Base-by-base conservation (phyloP, 2,888 invertebrate genomes). In the Microctonus brassicae region DNA sequence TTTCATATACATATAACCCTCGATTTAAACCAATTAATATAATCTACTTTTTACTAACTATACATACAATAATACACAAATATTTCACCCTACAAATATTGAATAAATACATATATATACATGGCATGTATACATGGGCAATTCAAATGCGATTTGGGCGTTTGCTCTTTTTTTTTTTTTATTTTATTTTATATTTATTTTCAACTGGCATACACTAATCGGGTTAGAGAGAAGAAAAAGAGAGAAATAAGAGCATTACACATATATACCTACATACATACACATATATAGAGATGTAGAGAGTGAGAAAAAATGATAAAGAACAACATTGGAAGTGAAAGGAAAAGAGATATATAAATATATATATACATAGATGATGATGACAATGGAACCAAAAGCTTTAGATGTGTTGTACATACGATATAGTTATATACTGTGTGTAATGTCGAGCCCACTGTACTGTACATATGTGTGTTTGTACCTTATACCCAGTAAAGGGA, bases 81-180 rank as follows among this genome's bases (percentile, higher is more conserved):
- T 17, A 47, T 47, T 47, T 47, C 17, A n/a, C 57, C n/a, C 26
- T 24, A 24, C 13, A 3, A 13, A 57, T 57, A 57, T 29, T 26
- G 26, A 29, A 34, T 58, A 20, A 33, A 58, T 33, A 33, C 34
- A 58, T 58, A 26, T 68, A 70, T 65, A 75, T 55, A 75, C 62
- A 73, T 65, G 52, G 72, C 47, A 69, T 64, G 70, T 57, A 86
- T 86, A 85, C 82, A 83, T 81, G 84, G 87, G 85, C 86, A 87
- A 87, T 87, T 86, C 86, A 87, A 87, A 87, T 87, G 86, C 87
- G 87, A 87, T 87, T 87, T 86, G 83, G 86, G 84, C 86, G 83
- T 85, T 87, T 87, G 87, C 87, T 87, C 87, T 87, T 87, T 87
- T 87, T 87, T 87, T 87, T 87, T 20, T 58, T 7, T 47, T n/a